A percentile compares a stretch with the other conserved stretches of the same genome.
These are phyloP conservation scores for Girardinichthys multiradiatus DNA, from an alignment of 2,113 vertebrate species.

Conservation along the genomic window DNA sequence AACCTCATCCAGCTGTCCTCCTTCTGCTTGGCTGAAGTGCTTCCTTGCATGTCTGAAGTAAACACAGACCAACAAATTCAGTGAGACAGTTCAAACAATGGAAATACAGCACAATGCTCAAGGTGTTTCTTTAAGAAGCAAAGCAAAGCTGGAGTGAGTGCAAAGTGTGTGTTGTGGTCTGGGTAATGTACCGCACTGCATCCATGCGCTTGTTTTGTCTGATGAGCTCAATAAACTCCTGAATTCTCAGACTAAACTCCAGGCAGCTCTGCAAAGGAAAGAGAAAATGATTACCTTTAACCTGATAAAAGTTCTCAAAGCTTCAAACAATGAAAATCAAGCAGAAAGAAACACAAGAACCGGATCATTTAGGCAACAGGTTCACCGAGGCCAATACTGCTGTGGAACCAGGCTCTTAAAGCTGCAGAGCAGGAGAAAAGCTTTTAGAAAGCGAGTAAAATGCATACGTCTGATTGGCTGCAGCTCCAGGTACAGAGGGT, in stretches of 20 bases:
- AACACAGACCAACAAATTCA: conserved; percentile 17
- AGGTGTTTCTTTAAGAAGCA: background rate
- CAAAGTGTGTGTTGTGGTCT: background rate
- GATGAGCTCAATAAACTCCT: conserved; percentile 99
- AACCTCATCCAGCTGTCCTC: conserved; percentile 97
- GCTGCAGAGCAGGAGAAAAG: too few species aligned
- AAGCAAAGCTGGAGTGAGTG: too few species aligned
- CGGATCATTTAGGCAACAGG: too few species aligned
- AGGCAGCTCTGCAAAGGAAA: conserved; percentile 89
- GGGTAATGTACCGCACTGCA: conserved; percentile 88
- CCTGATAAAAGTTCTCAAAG: background rate
- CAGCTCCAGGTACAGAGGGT: too few species aligned
- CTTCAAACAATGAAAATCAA: background rate
- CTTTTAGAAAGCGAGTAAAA: too few species aligned
- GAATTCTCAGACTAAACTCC: conserved; percentile 98
- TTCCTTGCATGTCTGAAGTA: conserved; percentile 92
- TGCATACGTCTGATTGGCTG: too few species aligned
- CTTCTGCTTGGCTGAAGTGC: conserved; percentile 98
- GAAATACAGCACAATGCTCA: background rate
- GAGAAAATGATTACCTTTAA: background rate
- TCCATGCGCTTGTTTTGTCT: conserved; percentile 99
- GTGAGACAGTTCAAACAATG: background rate
- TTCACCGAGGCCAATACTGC: too few species aligned
- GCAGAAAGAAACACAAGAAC: too few species aligned
- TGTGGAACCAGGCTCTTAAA: too few species aligned